phyloP scores from a whole-genome alignment of 2,797 vertebrate genomes.

The Gadopsis bispinosus region DNA sequence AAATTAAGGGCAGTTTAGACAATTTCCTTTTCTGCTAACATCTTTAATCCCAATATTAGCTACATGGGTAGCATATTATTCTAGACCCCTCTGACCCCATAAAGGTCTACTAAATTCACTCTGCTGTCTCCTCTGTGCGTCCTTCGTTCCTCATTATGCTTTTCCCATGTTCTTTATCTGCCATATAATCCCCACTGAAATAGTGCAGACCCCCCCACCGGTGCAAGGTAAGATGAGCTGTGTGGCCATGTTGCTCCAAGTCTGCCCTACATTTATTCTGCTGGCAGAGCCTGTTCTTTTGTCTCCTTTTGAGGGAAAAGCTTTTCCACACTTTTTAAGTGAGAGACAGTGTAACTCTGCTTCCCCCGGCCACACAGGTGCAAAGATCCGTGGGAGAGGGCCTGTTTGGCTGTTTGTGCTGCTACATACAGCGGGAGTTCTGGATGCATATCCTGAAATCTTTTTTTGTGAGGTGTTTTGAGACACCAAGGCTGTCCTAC shows the following conservation, averaged over 20 bases:
- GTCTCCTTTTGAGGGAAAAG: slow-evolving; percentile 48
- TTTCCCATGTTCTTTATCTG: slow-evolving; percentile 16
- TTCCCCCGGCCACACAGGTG: slow-evolving; percentile 30
- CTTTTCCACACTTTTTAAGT: slow-evolving; percentile 57
- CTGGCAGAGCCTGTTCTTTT: slow-evolving; percentile 44
- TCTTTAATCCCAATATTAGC: neutral
- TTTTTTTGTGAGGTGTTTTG: slow-evolving; percentile 35
- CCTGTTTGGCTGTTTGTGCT: slow-evolving; percentile 42
- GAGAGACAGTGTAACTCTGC: slow-evolving; percentile 34
- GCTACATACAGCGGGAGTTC: slow-evolving; percentile 24
- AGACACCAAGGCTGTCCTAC: slow-evolving; percentile 15
- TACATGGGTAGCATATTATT: neutral
- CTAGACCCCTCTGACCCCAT: slow-evolving; percentile 4
- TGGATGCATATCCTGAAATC: slow-evolving; percentile 45
- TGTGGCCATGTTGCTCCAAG: slow-evolving; percentile 45
- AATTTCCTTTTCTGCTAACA: neutral
- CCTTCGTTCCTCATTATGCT: slow-evolving; percentile 21
- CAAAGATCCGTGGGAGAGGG: slow-evolving; percentile 32
- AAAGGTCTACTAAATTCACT: slow-evolving; percentile 9
- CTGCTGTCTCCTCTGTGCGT: slow-evolving; percentile 13
- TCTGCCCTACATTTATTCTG: slow-evolving; percentile 64
- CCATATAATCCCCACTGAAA: slow-evolving; percentile 48
- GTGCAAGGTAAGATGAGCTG: slow-evolving; percentile 52
- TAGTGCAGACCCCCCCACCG: slow-evolving; percentile 31
- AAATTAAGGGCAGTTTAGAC: neutral